Base-by-base conservation (phyloP, 35 echinoderm and acorn worm species). In the Hemicentrotus pulcherrimus region DNA sequence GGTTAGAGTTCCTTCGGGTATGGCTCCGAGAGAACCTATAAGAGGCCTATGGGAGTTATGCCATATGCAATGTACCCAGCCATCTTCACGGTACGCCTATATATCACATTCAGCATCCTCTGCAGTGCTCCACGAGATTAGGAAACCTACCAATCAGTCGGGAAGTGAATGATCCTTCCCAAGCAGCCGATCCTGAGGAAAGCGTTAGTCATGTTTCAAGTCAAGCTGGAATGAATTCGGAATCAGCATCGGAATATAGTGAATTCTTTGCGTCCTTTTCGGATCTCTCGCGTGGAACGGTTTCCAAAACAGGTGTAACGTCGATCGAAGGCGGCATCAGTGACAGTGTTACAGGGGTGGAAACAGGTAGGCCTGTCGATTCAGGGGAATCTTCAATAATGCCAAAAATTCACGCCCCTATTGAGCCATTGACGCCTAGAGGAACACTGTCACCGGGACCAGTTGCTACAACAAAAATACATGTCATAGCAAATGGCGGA, bases 1-100 rank as follows among this genome's bases (percentile, higher is more conserved):
- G 96, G 18, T 52, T 96, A 32, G 96, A 96, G 87, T 96, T 95
- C 48, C 46, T 96, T 32, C 94, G 96, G 32, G 33, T 48, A 9
- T 96, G 96, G 96, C 92, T 78, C 47, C 48, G 94, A 45, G 71
- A 91, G 28, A 35, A 93, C 32, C 52, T 59, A 0, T 94, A 96
- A 31, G 93, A 88, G 31, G 91, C 91, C 46, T 93, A 93, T 58
- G 91, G 48, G 48, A 93, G 91, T 31, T 93, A 93, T 93, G 91
- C 91, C 8, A 55, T 93, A 47, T 93, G 91, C n/a, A 19, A 48
- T 31, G 48, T 12, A 48, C 91, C 91, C 16, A 31, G n/a, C 10
- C 46, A 32, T 31, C 0, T 93, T 13, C 45, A 93, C 15, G 47
- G 91, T 12, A 93, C 48, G 19, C 91, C 91, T 24, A 50, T 93